Conservation (phyloP, 2,797 vertebrate species). For the Malacoctenus gilli region DNA sequence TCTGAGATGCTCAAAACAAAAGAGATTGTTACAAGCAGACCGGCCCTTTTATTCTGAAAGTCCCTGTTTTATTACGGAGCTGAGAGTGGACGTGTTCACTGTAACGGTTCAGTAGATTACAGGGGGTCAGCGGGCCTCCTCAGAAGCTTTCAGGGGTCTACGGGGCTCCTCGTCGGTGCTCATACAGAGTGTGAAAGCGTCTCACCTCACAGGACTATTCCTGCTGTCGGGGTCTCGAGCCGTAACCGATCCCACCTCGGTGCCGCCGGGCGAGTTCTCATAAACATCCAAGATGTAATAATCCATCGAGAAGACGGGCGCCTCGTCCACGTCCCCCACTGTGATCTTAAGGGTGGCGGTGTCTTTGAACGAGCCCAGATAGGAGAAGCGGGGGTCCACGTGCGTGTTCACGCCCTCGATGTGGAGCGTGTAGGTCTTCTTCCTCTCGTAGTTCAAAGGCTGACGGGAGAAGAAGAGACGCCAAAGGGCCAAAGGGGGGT, state of each 20-base stretch:
- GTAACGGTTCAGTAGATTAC: too few relatives aligned
- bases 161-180: too few relatives aligned
- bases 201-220: conserved; percentile 92
- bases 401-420: conserved; percentile 96
- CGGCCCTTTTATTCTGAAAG: too few relatives aligned
- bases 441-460: conserved; percentile 97
- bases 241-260: conserved; percentile 87
- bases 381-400: conserved; percentile 90
- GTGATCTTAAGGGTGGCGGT: conserved; percentile 92
- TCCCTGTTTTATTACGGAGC: too few relatives aligned
- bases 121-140: too few relatives aligned
- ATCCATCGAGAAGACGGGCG: conserved; percentile 92
- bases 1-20: too few relatives aligned
- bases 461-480: conserved; percentile 54
- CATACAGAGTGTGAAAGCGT: background rate
- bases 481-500: conserved; percentile 1
- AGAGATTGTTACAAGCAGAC: too few relatives aligned
- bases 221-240: conserved; percentile 94
- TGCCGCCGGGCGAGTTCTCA: conserved; percentile 89
- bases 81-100: too few relatives aligned
- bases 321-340: conserved; percentile 94
- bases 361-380: conserved; percentile 95
- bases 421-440: conserved; percentile 94
- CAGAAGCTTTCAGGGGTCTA: too few relatives aligned
- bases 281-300: conserved; percentile 95